Conservation (phyloP, 2,888 invertebrate genomes). For the Nomada flava region DNA sequence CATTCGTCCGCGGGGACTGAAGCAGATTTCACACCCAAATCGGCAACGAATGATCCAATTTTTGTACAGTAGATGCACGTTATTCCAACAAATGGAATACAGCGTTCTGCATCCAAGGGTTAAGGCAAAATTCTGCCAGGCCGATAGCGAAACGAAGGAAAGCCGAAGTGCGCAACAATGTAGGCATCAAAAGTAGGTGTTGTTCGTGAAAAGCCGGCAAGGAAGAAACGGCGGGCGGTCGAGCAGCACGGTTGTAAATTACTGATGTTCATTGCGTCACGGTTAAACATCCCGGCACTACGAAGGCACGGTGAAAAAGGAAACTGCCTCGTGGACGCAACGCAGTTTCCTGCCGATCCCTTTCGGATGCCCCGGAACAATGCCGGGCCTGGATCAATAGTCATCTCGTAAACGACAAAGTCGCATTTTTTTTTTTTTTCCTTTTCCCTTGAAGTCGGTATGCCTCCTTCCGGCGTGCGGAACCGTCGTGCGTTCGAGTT, state of each 20-base stretch:
- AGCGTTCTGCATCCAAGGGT: too few species aligned
- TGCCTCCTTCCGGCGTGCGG: not conserved
- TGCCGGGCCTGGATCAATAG: constrained; percentile 34
- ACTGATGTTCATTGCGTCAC: constrained; percentile 77
- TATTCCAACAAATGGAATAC: too few species aligned
- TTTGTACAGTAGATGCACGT: too few species aligned
- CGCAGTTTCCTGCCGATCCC: constrained; percentile 45
- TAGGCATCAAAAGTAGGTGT: not conserved
- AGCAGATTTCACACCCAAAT: too few species aligned
- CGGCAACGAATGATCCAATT: too few species aligned
- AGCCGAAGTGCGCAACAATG: too few species aligned
- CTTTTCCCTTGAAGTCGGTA: constrained; percentile 17
- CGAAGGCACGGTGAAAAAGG: constrained; percentile 21
- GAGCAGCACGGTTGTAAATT: constrained; percentile 70
- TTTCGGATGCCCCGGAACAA: constrained; percentile 53
- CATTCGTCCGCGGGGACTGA: too few species aligned
- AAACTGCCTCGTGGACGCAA: constrained; percentile 21
- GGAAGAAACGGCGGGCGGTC: constrained; percentile 43
- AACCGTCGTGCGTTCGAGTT: constrained; percentile 9
- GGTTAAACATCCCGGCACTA: constrained; percentile 58
- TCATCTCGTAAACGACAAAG: constrained; percentile 50
- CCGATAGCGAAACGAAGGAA: too few species aligned
- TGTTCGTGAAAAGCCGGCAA: not conserved
- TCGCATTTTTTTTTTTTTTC: constrained; percentile 23
- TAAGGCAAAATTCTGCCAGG: too few species aligned